phyloP scores from a whole-genome alignment of 2,888 invertebrate species.

The Sabatieria punctata region DNA sequence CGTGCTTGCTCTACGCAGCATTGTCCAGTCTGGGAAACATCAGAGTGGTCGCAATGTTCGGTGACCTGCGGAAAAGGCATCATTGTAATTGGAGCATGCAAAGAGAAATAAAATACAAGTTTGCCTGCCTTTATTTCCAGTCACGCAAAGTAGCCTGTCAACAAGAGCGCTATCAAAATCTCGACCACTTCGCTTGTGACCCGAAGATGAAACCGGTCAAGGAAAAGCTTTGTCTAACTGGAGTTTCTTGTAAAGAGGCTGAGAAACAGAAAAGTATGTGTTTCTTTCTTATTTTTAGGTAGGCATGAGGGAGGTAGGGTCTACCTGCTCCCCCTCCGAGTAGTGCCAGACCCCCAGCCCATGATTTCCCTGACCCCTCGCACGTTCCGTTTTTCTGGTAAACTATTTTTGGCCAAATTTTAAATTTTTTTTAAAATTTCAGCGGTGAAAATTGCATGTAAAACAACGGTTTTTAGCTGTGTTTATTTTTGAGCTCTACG shows the following conservation, averaged over 20 bases:
- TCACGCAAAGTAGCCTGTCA: constrained; percentile 7
- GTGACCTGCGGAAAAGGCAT: constrained; percentile 69
- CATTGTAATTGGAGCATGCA: no score
- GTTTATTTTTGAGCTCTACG: no score
- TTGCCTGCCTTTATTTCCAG: background rate
- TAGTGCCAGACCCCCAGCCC: no score
- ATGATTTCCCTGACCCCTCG: no score
- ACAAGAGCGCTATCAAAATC: background rate
- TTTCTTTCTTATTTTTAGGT: background rate
- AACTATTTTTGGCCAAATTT: no score
- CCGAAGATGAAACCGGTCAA: background rate
- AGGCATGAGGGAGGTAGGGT: background rate
- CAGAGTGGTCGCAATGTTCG: constrained; percentile 51
- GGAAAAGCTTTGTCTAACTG: constrained; percentile 7
- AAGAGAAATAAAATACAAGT: background rate
- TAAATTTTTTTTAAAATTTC: no score
- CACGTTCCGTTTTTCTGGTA: no score
- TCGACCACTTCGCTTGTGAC: constrained; percentile 2
- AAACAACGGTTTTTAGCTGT: no score
- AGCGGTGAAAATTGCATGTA: no score
- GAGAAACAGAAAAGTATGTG: constrained; percentile 4
- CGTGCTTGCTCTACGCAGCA: constrained; percentile 66
- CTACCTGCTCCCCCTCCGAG: no score
- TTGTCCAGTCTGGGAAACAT: constrained; percentile 59
- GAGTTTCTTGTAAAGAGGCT: constrained; percentile 6